Conservation (phyloP, 2,797 vertebrate genomes). For the Cryptoblepharus egeriae region DNA sequence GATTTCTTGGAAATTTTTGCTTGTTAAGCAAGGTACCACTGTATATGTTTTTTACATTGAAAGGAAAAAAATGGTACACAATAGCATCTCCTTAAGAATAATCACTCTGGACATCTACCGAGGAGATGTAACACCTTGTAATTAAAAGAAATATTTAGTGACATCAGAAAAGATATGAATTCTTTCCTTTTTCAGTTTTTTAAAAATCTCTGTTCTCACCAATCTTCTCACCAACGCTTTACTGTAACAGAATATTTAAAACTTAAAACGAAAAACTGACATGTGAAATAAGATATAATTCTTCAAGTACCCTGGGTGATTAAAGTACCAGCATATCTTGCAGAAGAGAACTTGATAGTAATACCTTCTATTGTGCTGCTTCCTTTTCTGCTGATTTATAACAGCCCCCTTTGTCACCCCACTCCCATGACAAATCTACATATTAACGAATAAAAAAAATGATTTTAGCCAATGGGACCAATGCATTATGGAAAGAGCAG, state of each 20-base stretch:
- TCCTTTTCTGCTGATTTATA: too few relatives aligned
- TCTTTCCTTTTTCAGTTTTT: neutral
- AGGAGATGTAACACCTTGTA: neutral
- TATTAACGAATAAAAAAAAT: too few relatives aligned
- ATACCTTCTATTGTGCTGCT: too few relatives aligned
- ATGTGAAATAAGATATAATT: neutral
- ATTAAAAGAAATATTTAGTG: slow-evolving; percentile 4
- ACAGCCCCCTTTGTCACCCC: too few relatives aligned
- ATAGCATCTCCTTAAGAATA: neutral
- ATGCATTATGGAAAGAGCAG: too few relatives aligned
- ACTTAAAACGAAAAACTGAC: neutral
- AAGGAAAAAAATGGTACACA: neutral
- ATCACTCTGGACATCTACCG: neutral
- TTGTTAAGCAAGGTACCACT: too few relatives aligned
- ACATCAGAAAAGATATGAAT: neutral
- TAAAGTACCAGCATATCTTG: neutral
- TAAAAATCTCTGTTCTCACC: neutral
- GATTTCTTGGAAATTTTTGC: too few relatives aligned
- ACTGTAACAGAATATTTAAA: neutral
- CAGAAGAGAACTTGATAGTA: neutral
- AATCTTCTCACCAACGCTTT: neutral
- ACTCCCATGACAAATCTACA: too few relatives aligned
- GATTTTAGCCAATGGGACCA: too few relatives aligned
- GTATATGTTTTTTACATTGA: neutral
- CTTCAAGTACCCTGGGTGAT: too few relatives aligned